Conservation (phyloP, 2,888 invertebrate species). For the Leuctra nigra region DNA sequence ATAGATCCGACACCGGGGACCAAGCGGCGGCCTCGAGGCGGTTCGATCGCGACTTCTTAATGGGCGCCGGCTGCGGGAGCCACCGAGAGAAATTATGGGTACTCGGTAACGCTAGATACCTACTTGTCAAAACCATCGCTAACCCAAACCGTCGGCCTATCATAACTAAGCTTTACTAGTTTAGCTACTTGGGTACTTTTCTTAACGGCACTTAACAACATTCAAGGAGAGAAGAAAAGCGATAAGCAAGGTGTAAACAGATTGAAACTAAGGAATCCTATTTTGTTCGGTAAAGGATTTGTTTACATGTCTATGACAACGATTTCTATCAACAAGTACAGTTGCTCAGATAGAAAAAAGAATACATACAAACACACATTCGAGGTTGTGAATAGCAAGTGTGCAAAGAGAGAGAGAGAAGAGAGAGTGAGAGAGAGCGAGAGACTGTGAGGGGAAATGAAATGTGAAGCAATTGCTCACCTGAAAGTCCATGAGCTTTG, state of each 20-base stretch:
- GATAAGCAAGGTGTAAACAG: background rate
- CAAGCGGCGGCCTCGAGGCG: conserved; percentile 27
- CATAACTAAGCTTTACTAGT: too few relatives aligned
- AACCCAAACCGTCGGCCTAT: too few relatives aligned
- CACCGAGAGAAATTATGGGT: conserved; percentile 5
- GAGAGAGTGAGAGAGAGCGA: background rate
- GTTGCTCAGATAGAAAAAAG: background rate
- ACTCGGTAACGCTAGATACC: too few relatives aligned
- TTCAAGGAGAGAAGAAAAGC: background rate
- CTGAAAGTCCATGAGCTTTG: conserved; percentile 25
- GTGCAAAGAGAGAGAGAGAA: background rate
- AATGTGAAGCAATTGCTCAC: conserved; percentile 19
- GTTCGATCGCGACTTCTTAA: conserved; percentile 26
- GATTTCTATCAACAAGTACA: too few relatives aligned
- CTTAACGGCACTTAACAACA: too few relatives aligned
- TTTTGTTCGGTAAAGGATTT: too few relatives aligned
- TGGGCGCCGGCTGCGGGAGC: conserved; percentile 25
- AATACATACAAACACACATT: background rate
- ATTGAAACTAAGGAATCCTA: background rate
- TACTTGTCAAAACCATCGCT: too few relatives aligned
- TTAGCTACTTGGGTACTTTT: too few relatives aligned
- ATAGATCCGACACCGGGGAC: conserved; percentile 29
- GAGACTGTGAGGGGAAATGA: too few relatives aligned
- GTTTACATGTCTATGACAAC: too few relatives aligned
- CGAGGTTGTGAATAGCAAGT: background rate